phyloP scores from a whole-genome alignment of 64 coral and sea anemone genomes.

The Stichodactyla helianthus region DNA sequence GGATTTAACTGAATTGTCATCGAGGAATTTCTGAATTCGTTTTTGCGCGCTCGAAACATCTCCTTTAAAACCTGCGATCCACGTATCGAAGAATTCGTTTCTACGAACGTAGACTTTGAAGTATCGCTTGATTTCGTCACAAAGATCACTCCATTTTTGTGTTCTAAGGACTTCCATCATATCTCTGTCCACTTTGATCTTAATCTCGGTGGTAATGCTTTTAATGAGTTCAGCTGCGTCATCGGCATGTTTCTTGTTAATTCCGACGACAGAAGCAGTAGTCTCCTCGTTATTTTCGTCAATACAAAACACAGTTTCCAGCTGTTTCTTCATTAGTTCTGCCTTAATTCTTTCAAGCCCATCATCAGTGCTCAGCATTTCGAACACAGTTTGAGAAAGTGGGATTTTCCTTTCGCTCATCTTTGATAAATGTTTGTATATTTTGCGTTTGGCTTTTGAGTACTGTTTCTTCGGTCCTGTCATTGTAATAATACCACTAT shows the following conservation, averaged over 20 bases:
- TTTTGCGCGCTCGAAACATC: background rate
- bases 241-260: background rate
- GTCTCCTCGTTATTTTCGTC: background rate
- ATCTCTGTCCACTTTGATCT: background rate
- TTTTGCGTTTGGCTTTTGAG: background rate
- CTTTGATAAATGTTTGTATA: background rate
- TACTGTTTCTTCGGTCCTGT: slow-evolving; percentile 6
- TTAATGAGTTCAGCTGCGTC: background rate
- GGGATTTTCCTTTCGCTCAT: slow-evolving; percentile 4
- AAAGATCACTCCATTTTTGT: background rate
- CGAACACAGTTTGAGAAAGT: background rate
- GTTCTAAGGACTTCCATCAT: background rate
- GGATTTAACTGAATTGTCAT: background rate
- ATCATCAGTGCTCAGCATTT: slow-evolving; percentile 10
- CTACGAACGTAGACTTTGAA: background rate
- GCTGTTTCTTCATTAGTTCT: background rate
- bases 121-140: background rate
- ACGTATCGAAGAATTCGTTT: background rate
- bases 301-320: background rate
- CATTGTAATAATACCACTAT: background rate
- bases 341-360: background rate
- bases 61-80: background rate
- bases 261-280: background rate
- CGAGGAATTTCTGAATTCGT: background rate
- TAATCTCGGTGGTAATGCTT: background rate